A percentile compares a stretch with the other conserved stretches of the same genome.
Evolutionary conservation across 1,140 invertebrate genomes (phyloP).

Genomic region (Bradysia coprophila): DNA sequence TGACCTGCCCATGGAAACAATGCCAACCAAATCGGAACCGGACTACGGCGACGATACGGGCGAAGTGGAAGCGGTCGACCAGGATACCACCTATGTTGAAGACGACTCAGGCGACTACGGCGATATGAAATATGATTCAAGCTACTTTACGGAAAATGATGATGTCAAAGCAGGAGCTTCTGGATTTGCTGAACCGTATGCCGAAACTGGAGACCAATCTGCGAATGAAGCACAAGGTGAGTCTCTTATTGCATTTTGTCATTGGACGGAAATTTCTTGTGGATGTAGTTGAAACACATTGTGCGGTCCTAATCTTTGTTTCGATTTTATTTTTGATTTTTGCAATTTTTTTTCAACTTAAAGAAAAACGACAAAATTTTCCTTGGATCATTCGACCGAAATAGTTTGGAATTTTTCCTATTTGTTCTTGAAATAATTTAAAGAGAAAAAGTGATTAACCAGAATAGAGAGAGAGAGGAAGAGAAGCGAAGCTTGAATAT

Average conservation of each 20-base stretch:
- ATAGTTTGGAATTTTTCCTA: background rate
- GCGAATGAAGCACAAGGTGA: constrained; percentile 25
- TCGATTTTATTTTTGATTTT: background rate
- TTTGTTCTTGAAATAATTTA: background rate
- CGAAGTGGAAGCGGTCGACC: constrained; percentile 15
- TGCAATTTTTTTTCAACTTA: background rate
- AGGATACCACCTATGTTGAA: constrained; percentile 22
- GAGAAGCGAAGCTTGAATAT: background rate
- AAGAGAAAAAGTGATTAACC: background rate
- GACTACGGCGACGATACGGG: constrained; percentile 21
- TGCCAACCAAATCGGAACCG: constrained; percentile 23
- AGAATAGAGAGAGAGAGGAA: background rate
- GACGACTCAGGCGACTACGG: constrained; percentile 24
- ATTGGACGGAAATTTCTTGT: background rate
- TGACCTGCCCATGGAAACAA: constrained; percentile 19
- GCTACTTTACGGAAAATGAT: constrained; percentile 23
- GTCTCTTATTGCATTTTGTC: constrained; percentile 7
- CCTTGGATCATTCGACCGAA: no score
- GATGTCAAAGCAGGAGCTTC: constrained; percentile 10
- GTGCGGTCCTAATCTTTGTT: background rate
- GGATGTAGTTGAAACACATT: background rate
- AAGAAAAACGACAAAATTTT: no score
- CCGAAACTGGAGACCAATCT: constrained; percentile 13
- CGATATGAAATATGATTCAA: constrained; percentile 23
- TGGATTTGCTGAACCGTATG: constrained; percentile 5